Evolutionary conservation across 2,888 invertebrate genomes (phyloP), one percentile per base, ranked within the genome.

Genomic region (Sicus ferrugineus): DNA sequence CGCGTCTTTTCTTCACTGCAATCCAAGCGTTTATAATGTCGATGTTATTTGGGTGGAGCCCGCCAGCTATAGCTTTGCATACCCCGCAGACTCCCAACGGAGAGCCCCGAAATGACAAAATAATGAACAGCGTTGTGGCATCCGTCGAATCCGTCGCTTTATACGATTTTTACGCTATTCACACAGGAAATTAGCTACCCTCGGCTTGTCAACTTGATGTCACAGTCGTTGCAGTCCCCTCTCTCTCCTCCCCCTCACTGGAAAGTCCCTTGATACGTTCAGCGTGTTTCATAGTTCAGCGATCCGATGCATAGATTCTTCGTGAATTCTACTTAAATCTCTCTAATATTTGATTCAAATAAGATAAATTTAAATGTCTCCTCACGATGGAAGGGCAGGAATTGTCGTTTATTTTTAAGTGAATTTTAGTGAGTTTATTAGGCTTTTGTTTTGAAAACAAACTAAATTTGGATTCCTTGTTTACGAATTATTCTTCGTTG

Each of bases 81-180:
- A 23, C 11, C 38, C 26, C 11, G 26, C 11, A 26, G 21, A 38
- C 26, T 38, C 38, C 42, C 61, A 19, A 21, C 26, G 63, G 48
- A 48, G 26, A 59, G 14, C 21, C 19, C 16, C 30, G 19, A 62
- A 62, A 62, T 62, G 62, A 46, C 42, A 62, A 62, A 38, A 62
- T 62, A 64, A 64, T 50, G 64, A 64, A 46, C 58, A 46, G 46
- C 28, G 67, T 59, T 58, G 67, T 14, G 67, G 58, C 46, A 59
- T 46, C 67, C 58, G 14, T 46, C 31, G 67, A 67, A 67, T 67
- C n/a, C n/a, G n/a, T 67, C 67, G 59, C 67, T 67, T 67, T 59
- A 67, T 67, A 67, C 58, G 67, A 67, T 67, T 67, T 67, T 58
- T 67, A 58, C 67, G 67, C 67, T 58, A 58, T 67, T 67, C 67